Conservation (phyloP, 2,888 invertebrate species). For the Onchidella celtica region DNA sequence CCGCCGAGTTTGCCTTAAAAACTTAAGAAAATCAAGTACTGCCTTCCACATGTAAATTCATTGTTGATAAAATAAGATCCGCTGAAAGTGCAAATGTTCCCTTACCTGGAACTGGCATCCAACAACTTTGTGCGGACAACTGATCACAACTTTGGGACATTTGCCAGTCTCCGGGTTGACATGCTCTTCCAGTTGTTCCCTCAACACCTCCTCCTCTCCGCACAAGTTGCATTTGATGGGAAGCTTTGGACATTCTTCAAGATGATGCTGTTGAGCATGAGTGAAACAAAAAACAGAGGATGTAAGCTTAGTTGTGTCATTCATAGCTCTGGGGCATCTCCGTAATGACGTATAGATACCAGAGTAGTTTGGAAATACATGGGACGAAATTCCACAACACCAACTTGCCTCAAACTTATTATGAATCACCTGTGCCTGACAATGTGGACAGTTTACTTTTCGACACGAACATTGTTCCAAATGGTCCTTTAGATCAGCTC, state of each 20-base stretch:
- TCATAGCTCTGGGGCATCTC: no score
- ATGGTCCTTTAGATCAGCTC: conserved; percentile 49
- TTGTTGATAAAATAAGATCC: no score
- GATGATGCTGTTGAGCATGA: conserved; percentile 42
- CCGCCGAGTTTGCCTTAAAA: no score
- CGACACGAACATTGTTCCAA: conserved; percentile 51
- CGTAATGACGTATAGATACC: no score
- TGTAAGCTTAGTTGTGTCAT: no score
- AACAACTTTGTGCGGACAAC: conserved; percentile 43
- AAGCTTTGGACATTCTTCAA: conserved; percentile 43
- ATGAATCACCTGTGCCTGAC: conserved; percentile 51
- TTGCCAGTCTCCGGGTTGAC: conserved; percentile 11
- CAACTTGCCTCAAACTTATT: conserved; percentile 51
- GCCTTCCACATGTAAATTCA: no score
- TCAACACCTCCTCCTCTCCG: conserved; percentile 42
- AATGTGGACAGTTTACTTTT: conserved; percentile 56
- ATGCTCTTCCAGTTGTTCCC: conserved; percentile 53
- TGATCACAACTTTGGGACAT: conserved; percentile 18
- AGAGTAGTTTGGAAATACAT: no score
- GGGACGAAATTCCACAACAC: no score
- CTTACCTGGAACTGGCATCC: conserved; percentile 71
- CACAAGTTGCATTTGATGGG: conserved; percentile 40
- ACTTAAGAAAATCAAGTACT: no score
- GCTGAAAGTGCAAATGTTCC: no score
- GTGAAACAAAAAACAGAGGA: no score